A percentile compares a stretch with the other conserved stretches of the same genome.
phyloP scores from a whole-genome alignment of 2,888 invertebrate species.

The Seira musarum region DNA sequence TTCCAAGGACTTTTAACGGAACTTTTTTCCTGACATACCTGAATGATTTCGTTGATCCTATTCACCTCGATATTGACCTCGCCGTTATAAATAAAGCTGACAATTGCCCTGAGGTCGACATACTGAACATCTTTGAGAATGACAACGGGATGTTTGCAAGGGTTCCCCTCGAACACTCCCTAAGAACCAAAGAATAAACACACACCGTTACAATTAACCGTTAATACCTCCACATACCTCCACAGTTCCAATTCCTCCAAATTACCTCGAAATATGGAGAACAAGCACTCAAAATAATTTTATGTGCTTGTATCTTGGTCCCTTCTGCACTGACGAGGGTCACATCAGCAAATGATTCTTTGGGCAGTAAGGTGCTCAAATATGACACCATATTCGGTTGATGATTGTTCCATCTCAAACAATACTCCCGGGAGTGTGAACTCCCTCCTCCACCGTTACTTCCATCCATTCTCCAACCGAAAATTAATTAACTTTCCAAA shows the following conservation, averaged over 20 bases:
- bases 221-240: not conserved
- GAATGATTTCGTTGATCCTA: conserved; percentile 80
- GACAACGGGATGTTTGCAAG: conserved; percentile 71
- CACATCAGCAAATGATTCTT: conserved; percentile 89
- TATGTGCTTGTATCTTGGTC: conserved; percentile 89
- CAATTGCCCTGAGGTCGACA: conserved; percentile 71
- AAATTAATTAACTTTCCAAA: not conserved
- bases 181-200: conserved; percentile 45
- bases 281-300: conserved; percentile 91
- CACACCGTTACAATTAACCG: not conserved
- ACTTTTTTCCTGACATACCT: conserved; percentile 71
- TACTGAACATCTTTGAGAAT: conserved; percentile 71
- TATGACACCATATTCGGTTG: conserved; percentile 93
- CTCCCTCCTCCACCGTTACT: conserved; percentile 43
- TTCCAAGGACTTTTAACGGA: too few species aligned
- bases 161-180: conserved; percentile 71
- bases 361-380: conserved; percentile 86
- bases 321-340: conserved; percentile 90
- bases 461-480: conserved; percentile 44
- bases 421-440: conserved; percentile 75
- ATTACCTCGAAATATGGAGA: conserved; percentile 92
- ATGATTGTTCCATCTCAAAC: conserved; percentile 93
- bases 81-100: conserved; percentile 89
- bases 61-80: conserved; percentile 94
- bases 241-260: not conserved